A percentile compares a stretch with the other conserved stretches of the same genome.
Evolutionary conservation across 2,888 invertebrate genomes (phyloP).

Genomic region (Meandrusa payeni): DNA sequence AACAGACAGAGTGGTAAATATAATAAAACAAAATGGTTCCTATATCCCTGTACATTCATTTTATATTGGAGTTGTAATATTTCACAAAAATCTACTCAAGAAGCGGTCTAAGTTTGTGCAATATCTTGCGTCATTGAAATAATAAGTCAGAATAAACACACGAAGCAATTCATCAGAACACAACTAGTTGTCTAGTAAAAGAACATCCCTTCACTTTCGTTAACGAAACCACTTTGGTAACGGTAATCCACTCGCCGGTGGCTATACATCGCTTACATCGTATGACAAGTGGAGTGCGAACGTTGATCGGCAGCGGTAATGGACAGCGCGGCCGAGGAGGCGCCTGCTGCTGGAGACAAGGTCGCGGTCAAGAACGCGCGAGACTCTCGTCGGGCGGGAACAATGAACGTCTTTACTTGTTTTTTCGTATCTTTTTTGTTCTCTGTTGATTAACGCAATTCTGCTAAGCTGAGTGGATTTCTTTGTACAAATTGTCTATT

Average conservation of each 20-base stretch:
- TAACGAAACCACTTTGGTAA: neutral
- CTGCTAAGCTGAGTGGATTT: constrained; percentile 10
- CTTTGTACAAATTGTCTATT: no score
- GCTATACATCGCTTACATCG: neutral
- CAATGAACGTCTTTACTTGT: constrained; percentile 7
- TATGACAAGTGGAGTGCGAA: neutral
- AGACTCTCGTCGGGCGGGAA: constrained; percentile 11
- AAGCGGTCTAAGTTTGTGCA: no score
- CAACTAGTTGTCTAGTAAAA: no score
- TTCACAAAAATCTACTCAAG: no score
- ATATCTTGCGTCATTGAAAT: no score
- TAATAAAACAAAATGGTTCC: no score
- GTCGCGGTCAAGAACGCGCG: constrained; percentile 37
- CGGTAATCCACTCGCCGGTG: neutral
- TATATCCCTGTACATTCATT: no score
- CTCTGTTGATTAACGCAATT: neutral
- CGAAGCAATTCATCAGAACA: no score
- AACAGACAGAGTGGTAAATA: no score
- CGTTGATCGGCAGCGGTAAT: constrained; percentile 4
- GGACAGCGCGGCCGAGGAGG: neutral
- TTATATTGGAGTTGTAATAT: no score
- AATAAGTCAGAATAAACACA: neutral
- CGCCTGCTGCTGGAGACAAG: constrained; percentile 29
- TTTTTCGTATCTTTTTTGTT: constrained; percentile 5
- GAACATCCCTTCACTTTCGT: no score